phyloP scores from a whole-genome alignment of 1,140 invertebrate species.

The Triops longicaudatus region DNA sequence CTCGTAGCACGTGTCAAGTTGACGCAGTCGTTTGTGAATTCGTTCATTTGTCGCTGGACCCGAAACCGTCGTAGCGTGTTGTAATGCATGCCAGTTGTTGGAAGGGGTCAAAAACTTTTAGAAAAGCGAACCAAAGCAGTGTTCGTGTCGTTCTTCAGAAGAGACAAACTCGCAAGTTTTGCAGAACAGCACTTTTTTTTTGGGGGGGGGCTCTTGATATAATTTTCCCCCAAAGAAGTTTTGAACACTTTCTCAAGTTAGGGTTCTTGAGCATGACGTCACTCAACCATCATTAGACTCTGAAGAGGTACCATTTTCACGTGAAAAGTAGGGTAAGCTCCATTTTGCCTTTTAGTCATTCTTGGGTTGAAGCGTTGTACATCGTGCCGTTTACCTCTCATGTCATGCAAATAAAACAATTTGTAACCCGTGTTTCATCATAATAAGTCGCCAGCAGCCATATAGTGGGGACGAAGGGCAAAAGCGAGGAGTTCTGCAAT shows the following conservation, averaged over 20 bases:
- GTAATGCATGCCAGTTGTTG: neutral
- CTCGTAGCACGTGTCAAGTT: constrained; percentile 20
- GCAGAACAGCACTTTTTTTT: neutral
- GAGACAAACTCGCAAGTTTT: neutral
- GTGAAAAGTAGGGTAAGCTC: too few relatives aligned
- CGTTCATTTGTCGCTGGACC: neutral
- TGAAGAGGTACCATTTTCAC: too few relatives aligned
- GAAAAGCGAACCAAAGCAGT: neutral
- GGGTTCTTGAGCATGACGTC: too few relatives aligned
- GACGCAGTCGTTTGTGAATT: neutral
- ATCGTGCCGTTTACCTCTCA: neutral
- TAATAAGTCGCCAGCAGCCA: constrained; percentile 2
- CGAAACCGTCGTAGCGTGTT: neutral
- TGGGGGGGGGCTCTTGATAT: neutral
- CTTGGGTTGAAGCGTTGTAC: neutral
- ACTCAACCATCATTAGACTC: too few relatives aligned
- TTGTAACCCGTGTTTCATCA: constrained; percentile 1
- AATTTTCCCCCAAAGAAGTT: too few relatives aligned
- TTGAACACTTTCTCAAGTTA: too few relatives aligned
- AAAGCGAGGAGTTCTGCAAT: neutral
- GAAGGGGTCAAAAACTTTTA: neutral
- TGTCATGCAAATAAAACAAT: neutral
- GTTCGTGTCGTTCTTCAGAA: neutral
- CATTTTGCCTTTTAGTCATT: neutral
- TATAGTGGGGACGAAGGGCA: neutral